Evolutionary conservation across 2,797 vertebrate species (phyloP).

Genomic region (Coranthus polyacanthus): DNA sequence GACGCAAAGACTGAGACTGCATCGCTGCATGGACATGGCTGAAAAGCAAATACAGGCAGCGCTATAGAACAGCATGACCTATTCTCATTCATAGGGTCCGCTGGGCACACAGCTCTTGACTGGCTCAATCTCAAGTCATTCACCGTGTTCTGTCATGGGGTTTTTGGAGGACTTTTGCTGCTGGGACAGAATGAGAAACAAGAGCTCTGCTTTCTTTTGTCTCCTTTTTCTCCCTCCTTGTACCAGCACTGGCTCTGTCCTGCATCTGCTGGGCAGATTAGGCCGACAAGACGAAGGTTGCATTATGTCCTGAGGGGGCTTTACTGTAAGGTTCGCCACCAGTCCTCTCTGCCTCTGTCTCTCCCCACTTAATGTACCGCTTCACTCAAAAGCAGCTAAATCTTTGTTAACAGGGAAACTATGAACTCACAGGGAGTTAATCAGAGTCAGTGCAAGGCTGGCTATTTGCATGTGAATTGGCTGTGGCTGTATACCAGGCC

Average conservation of each 20-base stretch:
- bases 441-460: constrained; percentile 94
- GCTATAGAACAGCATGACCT: constrained; percentile 39
- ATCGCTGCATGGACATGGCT: constrained; percentile 5
- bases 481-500: constrained; percentile 84
- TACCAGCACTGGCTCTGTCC: constrained; percentile 66
- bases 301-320: constrained; percentile 91
- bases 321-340: constrained; percentile 88
- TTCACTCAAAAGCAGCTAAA: constrained; percentile 89
- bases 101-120: constrained; percentile 65
- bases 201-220: constrained; percentile 72
- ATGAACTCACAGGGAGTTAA: constrained; percentile 99
- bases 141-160: constrained; percentile 46
- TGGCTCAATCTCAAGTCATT: constrained; percentile 62
- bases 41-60: constrained; percentile 40
- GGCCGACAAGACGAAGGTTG: constrained; percentile 86
- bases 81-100: constrained; percentile 64
- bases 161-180: constrained; percentile 61
- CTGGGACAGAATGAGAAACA: constrained; percentile 65
- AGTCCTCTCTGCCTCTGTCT: constrained; percentile 55
- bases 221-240: constrained; percentile 50
- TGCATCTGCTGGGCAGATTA: constrained; percentile 82
- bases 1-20: constrained; percentile 3
- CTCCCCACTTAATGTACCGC: constrained; percentile 78
- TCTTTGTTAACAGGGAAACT: constrained; percentile 94
- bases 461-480: constrained; percentile 97